Conservation (phyloP, 2,888 invertebrate species). For the Flexamia atlantica region DNA sequence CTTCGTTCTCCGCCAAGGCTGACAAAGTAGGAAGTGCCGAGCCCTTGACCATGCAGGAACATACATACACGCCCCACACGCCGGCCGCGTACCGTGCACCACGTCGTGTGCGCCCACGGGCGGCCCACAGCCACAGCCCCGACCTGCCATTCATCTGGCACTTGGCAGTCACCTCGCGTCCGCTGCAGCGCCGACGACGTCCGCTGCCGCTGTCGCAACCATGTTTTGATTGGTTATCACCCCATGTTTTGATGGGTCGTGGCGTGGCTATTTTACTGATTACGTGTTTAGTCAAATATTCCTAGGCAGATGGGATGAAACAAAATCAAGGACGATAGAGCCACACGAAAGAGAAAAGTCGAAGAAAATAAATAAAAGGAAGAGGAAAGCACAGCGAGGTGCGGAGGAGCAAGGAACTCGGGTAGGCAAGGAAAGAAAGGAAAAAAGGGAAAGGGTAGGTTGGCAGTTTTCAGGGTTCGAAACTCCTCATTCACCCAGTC, state of each 20-base stretch:
- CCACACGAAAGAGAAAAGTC: neutral
- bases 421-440: too few species aligned
- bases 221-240: neutral
- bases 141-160: slow-evolving; percentile 17
- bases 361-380: neutral
- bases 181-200: neutral
- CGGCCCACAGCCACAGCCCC: neutral
- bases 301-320: neutral
- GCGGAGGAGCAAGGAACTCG: too few species aligned
- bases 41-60: neutral
- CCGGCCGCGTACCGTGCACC: neutral
- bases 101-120: neutral
- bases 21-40: neutral
- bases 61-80: neutral
- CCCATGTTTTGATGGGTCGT: neutral
- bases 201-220: neutral
- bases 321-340: neutral
- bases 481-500: too few species aligned
- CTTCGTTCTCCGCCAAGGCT: neutral
- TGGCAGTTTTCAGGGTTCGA: too few species aligned
- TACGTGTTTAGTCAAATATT: neutral
- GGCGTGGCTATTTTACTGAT: neutral
- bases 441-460: too few species aligned
- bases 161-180: neutral
- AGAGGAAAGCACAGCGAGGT: too few species aligned